These are phyloP conservation scores for Equus przewalskii DNA, from an alignment of 2,113 vertebrate genomes.

Conservation along the genomic window DNA sequence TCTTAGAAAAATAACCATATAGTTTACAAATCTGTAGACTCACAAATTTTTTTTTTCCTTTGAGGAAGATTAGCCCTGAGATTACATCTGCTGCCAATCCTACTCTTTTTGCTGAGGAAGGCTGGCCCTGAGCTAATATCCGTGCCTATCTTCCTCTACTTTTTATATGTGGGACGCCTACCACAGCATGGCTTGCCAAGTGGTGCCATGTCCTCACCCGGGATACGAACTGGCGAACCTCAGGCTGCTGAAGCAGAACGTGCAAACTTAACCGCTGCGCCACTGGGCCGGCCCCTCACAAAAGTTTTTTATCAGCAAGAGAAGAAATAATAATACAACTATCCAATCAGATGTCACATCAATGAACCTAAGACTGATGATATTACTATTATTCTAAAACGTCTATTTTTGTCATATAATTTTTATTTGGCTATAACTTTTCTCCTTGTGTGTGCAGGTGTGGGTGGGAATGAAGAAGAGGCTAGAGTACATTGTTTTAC, in stretches of 20 bases:
- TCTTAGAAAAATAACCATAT: constrained; percentile 1
- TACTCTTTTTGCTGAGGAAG: too few relatives aligned
- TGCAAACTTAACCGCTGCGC: too few relatives aligned
- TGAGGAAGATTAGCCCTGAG: too few relatives aligned
- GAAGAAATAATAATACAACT: neutral
- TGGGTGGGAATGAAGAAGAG: neutral
- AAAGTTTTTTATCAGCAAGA: neutral
- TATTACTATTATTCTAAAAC: neutral
- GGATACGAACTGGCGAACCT: too few relatives aligned
- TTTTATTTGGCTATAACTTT: constrained; percentile 6
- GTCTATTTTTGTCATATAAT: neutral
- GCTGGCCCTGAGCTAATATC: too few relatives aligned
- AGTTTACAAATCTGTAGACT: neutral
- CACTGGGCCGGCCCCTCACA: too few relatives aligned
- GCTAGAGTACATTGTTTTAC: neutral
- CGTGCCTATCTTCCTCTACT: too few relatives aligned
- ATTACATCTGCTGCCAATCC: too few relatives aligned
- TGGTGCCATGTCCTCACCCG: too few relatives aligned
- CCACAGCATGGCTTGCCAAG: too few relatives aligned
- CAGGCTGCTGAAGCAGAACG: too few relatives aligned
- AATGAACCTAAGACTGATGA: neutral
- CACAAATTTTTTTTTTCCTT: neutral
- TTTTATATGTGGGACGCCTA: too few relatives aligned
- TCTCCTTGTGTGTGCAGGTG: fast-evolving
- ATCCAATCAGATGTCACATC: neutral